These are phyloP conservation scores for Megaceryle maxima DNA, from an alignment of 2,113 vertebrate species.

Conservation along the genomic window DNA sequence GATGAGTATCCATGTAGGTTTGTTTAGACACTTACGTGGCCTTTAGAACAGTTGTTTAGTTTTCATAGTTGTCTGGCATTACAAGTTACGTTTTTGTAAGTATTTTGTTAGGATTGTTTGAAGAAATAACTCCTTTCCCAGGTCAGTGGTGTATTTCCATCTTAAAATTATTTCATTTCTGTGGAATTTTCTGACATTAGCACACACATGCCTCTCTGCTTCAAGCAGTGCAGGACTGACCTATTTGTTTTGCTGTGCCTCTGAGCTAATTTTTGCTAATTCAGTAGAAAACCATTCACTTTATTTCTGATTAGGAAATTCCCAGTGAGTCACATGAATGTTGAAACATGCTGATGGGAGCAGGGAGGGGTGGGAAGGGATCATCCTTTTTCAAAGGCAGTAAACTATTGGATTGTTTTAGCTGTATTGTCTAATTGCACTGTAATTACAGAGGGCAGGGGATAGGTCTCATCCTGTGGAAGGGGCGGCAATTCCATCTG, in stretches of 20 bases:
- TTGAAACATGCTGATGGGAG: neutral
- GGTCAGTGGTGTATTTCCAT: neutral
- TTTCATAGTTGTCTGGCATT: neutral
- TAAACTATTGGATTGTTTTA: neutral
- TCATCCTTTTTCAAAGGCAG: neutral
- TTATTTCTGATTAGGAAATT: neutral
- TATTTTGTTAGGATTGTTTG: neutral
- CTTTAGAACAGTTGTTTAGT: neutral
- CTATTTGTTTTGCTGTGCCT: neutral
- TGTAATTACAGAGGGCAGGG: neutral
- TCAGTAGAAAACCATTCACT: neutral
- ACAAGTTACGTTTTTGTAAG: neutral
- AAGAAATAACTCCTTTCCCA: neutral
- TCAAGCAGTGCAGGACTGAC: neutral
- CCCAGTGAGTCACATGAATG: neutral
- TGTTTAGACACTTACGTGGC: neutral
- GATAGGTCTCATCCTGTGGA: neutral
- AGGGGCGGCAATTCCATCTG: neutral
- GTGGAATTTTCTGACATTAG: neutral
- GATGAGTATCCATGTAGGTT: neutral
- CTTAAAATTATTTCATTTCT: neutral
- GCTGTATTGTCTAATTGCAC: neutral
- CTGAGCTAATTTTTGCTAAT: neutral
- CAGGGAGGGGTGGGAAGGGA: neutral
- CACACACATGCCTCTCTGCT: neutral